Conservation (phyloP, 2,797 vertebrate genomes). For the Dallia pectoralis region DNA sequence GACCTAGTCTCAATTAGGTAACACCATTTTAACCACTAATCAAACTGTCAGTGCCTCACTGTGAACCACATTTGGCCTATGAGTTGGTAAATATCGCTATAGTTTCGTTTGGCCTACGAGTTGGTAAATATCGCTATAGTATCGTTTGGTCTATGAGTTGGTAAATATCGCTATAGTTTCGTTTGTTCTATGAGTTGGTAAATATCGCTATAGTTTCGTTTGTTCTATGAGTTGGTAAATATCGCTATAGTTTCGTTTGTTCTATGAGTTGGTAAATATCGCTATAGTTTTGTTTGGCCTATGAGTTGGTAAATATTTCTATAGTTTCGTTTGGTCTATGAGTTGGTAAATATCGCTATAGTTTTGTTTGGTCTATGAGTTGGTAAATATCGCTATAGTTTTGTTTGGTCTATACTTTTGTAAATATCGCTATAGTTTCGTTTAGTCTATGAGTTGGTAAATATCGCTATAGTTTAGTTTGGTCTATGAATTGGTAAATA, state of each 20-base stretch:
- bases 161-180: conserved; percentile 42
- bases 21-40: conserved; percentile 30
- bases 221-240: conserved; percentile 32
- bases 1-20: conserved; percentile 36
- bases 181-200: conserved; percentile 23
- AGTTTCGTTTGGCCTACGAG: conserved; percentile 34
- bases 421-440: conserved; percentile 41
- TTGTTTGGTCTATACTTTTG: conserved; percentile 26
- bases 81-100: conserved; percentile 33
- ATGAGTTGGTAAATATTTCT: conserved; percentile 34
- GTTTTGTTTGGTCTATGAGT: conserved; percentile 34
- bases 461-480: conserved; percentile 43
- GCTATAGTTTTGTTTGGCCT: conserved; percentile 36
- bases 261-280: conserved; percentile 34
- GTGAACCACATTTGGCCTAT: conserved; percentile 33
- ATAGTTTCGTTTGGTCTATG: conserved; percentile 34
- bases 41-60: conserved; percentile 33
- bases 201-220: conserved; percentile 41
- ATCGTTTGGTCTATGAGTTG: conserved; percentile 25
- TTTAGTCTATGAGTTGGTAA: conserved; percentile 26
- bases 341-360: conserved; percentile 34
- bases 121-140: conserved; percentile 39
- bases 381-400: conserved; percentile 41
- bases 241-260: conserved; percentile 38
- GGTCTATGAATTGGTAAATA: conserved; percentile 32